Percentiles rank a stretch among this genome's conserved stretches.
phyloP scores from a whole-genome alignment of 2,888 invertebrate genomes.

The Aethes cnicana region DNA sequence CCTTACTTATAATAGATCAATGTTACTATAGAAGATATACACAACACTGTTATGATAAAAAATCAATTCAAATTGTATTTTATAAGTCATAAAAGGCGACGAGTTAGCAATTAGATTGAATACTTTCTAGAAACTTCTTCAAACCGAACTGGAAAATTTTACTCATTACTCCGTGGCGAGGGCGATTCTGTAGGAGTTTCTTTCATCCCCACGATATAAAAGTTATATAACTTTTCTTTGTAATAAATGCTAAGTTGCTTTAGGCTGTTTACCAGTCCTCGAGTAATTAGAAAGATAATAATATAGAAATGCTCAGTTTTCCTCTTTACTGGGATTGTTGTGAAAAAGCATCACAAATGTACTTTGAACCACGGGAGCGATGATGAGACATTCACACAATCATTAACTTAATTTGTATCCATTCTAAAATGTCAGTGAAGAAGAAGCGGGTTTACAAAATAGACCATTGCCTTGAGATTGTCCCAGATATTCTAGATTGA shows the following conservation, averaged over 20 bases:
- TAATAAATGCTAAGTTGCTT: conserved; percentile 25
- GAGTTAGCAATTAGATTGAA: conserved; percentile 38
- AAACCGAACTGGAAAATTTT: conserved; percentile 41
- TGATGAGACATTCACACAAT: too few species aligned
- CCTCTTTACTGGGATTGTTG: too few species aligned
- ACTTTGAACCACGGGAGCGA: too few species aligned
- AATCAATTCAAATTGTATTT: conserved; percentile 14
- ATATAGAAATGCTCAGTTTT: conserved; percentile 12
- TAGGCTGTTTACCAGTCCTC: conserved; percentile 18
- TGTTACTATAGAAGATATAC: too few species aligned
- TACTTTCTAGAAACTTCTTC: conserved; percentile 35
- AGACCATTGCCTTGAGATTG: too few species aligned
- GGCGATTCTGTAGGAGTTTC: conserved; percentile 33
- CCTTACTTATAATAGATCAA: too few species aligned
- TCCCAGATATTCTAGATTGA: too few species aligned
- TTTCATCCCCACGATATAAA: conserved; percentile 24
- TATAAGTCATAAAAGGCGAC: conserved; percentile 32
- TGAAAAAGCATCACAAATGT: too few species aligned
- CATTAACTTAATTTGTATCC: too few species aligned
- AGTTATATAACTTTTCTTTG: conserved; percentile 49
- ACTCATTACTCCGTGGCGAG: conserved; percentile 46
- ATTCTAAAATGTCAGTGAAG: too few species aligned
- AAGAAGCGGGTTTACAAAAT: too few species aligned
- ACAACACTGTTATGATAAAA: background rate
- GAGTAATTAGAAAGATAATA: conserved; percentile 20